phyloP scores from a whole-genome alignment of 2,113 vertebrate genomes.

The Cettia cetti region DNA sequence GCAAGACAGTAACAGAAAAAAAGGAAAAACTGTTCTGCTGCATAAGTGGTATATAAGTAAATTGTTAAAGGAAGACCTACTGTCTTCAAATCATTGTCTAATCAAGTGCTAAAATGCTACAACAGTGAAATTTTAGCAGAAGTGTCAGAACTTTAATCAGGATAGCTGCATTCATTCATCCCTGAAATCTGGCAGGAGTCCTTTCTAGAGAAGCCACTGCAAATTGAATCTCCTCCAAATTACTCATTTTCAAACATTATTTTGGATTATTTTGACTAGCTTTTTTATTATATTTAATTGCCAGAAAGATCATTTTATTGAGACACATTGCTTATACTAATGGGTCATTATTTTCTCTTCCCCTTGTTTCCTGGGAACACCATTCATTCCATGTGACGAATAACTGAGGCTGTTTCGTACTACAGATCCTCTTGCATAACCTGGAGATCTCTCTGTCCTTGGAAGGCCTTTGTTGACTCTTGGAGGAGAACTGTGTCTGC shows the following conservation, averaged over 20 bases:
- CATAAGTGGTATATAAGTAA: not conserved
- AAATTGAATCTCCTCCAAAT: not conserved
- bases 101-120: not conserved
- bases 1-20: not conserved
- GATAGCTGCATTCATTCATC: not conserved
- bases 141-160: not conserved
- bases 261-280: not conserved
- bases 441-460: not conserved
- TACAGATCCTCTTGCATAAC: not conserved
- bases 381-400: not conserved
- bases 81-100: not conserved
- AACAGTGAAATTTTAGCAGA: not conserved
- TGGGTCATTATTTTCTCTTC: not conserved
- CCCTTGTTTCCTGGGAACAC: not conserved
- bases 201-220: not conserved
- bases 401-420: not conserved
- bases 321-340: not conserved
- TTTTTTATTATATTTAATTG: not conserved
- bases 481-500: not conserved
- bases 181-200: not conserved
- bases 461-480: not conserved
- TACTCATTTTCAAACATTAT: not conserved
- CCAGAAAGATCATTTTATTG: not conserved
- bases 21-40: not conserved
- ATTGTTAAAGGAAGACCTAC: not conserved